A percentile compares a stretch with the other conserved stretches of the same genome.
Evolutionary conservation across 2,888 invertebrate species (phyloP).

Genomic region (Carabus problematicus): DNA sequence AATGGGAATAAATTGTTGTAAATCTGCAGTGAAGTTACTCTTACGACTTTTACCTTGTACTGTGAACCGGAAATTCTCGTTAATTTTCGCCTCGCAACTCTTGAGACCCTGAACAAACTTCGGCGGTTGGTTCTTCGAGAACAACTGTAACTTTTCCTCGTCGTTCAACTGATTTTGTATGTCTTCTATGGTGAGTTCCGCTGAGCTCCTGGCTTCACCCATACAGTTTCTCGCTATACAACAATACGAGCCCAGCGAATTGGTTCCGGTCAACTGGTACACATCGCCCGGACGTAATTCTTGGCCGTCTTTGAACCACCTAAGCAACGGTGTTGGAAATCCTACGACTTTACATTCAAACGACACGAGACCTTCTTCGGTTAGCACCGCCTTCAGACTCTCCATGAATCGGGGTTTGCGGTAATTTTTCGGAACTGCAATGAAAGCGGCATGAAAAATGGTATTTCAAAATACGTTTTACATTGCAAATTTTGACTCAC

Average conservation of each 20-base stretch:
- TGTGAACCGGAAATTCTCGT: constrained; percentile 80
- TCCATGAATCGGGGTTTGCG: constrained; percentile 90
- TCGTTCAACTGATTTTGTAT: constrained; percentile 89
- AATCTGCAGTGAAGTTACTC: no score
- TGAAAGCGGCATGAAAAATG: constrained; percentile 6
- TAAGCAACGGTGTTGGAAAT: constrained; percentile 84
- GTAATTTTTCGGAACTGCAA: constrained; percentile 88
- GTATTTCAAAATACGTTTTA: background rate
- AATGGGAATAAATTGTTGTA: constrained; percentile 49
- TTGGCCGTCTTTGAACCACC: constrained; percentile 93
- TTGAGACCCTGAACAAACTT: constrained; percentile 82
- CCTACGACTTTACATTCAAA: constrained; percentile 94
- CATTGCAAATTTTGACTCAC: constrained; percentile 62
- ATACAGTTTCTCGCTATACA: constrained; percentile 90
- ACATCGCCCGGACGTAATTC: constrained; percentile 92
- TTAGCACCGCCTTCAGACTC: constrained; percentile 84
- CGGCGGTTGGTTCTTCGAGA: constrained; percentile 81
- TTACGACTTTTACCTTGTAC: constrained; percentile 74
- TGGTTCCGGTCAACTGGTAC: constrained; percentile 89
- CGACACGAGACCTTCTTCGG: constrained; percentile 90
- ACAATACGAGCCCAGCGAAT: constrained; percentile 87
- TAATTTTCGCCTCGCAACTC: constrained; percentile 83
- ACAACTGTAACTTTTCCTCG: constrained; percentile 79
- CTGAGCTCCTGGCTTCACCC: constrained; percentile 87
- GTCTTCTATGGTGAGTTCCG: constrained; percentile 88